A percentile compares a stretch with the other conserved stretches of the same genome.
Conservation (phyloP, 2,888 invertebrate genomes). For the Atrina japonica region DNA sequence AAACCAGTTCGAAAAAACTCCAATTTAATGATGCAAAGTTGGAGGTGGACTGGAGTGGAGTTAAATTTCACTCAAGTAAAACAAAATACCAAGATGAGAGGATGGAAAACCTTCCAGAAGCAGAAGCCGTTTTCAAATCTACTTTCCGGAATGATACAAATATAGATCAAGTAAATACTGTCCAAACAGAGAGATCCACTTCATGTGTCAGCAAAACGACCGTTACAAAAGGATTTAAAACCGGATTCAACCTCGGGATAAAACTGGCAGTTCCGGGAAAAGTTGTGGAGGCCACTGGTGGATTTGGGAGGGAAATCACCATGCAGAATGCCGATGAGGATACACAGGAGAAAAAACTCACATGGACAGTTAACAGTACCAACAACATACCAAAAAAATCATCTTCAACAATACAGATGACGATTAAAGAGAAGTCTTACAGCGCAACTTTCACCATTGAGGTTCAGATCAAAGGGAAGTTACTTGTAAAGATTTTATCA, state of each 20-base stretch:
- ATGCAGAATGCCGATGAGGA: constrained; percentile 77
- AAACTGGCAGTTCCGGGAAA: constrained; percentile 81
- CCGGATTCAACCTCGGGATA: constrained; percentile 80
- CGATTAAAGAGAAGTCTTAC: constrained; percentile 81
- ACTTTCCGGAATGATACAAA: constrained; percentile 76
- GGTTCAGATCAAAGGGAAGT: constrained; percentile 74
- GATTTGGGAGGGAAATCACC: constrained; percentile 79
- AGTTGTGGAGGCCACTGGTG: constrained; percentile 77
- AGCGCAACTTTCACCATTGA: constrained; percentile 77
- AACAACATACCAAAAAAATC: constrained; percentile 77
- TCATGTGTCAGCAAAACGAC: constrained; percentile 69
- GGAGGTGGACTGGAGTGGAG: constrained; percentile 80
- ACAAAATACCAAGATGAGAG: constrained; percentile 66
- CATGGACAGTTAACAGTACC: constrained; percentile 82
- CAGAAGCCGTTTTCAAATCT: constrained; percentile 72
- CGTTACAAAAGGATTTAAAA: constrained; percentile 74
- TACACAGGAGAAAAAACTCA: constrained; percentile 77
- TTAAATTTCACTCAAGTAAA: constrained; percentile 75
- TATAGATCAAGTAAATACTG: constrained; percentile 73
- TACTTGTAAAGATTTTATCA: constrained; percentile 78
- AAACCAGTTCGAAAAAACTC: constrained; percentile 73
- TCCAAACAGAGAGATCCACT: constrained; percentile 76
- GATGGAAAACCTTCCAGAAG: constrained; percentile 55
- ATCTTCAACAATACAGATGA: constrained; percentile 80
- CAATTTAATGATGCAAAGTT: constrained; percentile 73